A percentile compares a stretch with the other conserved stretches of the same genome.
Conservation (phyloP, 2,113 vertebrate genomes). For the Prietella phreatophila region DNA sequence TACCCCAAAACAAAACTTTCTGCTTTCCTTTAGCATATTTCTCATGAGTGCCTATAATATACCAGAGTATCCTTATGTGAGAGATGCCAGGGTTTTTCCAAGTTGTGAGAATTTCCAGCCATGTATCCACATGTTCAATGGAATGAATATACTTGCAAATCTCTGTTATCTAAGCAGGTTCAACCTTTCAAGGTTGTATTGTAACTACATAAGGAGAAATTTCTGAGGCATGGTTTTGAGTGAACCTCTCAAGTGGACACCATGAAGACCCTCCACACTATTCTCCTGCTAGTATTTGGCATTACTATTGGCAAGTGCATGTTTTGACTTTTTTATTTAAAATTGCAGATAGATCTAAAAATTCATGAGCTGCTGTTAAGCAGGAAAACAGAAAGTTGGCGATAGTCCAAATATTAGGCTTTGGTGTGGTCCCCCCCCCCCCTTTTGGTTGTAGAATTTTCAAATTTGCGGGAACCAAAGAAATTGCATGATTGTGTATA, state of each 20-base stretch:
- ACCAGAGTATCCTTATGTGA: not conserved
- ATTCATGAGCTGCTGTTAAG: not conserved
- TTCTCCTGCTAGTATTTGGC: constrained; percentile 55
- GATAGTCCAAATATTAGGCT: not conserved
- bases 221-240: not conserved
- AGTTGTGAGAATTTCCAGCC: constrained; percentile 40
- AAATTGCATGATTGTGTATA: not conserved
- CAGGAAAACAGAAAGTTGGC: not conserved
- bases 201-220: constrained; percentile 14
- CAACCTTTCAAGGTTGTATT: constrained; percentile 30
- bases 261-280: constrained; percentile 58
- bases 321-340: not conserved
- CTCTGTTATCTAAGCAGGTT: constrained; percentile 9
- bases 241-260: constrained; percentile 19
- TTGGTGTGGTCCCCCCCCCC: not conserved
- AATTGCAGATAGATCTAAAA: not conserved
- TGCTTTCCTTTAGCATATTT: not conserved
- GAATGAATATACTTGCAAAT: not conserved
- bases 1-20: not conserved
- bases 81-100: not conserved
- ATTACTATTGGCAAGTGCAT: constrained; percentile 63
- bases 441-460: not conserved
- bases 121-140: constrained; percentile 15
- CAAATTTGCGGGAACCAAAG: not conserved
- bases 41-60: not conserved